A percentile compares a stretch with the other conserved stretches of the same genome.
phyloP scores from a whole-genome alignment of 2,888 invertebrate genomes.

The Tenthredo livida region DNA sequence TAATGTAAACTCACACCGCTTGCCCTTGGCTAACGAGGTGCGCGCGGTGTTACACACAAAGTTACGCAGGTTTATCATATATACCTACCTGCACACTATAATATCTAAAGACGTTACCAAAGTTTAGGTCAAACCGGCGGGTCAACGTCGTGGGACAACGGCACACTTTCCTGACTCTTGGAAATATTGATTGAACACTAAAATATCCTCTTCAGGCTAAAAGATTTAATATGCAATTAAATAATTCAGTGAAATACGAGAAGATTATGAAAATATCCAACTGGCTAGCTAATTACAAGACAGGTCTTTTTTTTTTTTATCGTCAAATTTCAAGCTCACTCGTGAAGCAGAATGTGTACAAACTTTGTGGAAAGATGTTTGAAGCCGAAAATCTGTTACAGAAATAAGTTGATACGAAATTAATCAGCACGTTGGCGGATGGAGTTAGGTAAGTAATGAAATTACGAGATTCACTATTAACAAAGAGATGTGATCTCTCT shows the following conservation, averaged over 20 bases:
- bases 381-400: not conserved
- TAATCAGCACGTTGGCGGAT: not conserved
- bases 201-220: not conserved
- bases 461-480: constrained; percentile 33
- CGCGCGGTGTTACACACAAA: constrained; percentile 20
- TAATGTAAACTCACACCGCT: constrained; percentile 33
- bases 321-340: not conserved
- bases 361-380: not conserved
- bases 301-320: not conserved
- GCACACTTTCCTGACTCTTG: constrained; percentile 24
- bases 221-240: not conserved
- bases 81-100: not conserved
- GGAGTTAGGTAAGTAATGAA: not conserved
- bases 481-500: constrained; percentile 40
- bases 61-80: constrained; percentile 18
- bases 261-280: not conserved
- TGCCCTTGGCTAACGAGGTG: constrained; percentile 41
- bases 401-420: not conserved
- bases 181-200: not conserved
- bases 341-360: not conserved
- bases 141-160: not conserved
- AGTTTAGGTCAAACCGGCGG: constrained; percentile 24
- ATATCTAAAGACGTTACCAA: constrained; percentile 7
- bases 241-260: not conserved
- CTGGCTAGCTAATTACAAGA: not conserved